phyloP scores from a whole-genome alignment of 2,888 invertebrate species.

The Formica aserva region DNA sequence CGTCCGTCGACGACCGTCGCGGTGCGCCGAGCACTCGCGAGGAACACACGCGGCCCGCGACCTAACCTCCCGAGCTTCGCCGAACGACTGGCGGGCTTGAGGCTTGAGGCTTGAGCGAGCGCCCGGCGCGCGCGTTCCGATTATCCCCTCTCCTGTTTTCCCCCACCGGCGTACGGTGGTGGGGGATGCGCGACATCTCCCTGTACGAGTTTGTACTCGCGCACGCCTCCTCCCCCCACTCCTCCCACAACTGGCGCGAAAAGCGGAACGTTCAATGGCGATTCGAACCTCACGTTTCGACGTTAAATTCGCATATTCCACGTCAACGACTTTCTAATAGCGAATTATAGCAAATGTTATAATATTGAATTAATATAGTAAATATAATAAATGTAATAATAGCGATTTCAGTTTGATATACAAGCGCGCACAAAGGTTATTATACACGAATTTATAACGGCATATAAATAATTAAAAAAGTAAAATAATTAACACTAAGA shows the following conservation, averaged over 20 bases:
- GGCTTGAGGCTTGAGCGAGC: slow-evolving; percentile 31
- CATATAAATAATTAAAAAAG: too few species aligned
- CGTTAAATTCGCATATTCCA: not conserved
- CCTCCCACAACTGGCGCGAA: not conserved
- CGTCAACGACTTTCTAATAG: not conserved
- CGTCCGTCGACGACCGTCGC: slow-evolving; percentile 29
- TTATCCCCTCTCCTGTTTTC: slow-evolving; percentile 25
- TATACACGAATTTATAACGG: too few species aligned
- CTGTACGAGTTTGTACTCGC: not conserved
- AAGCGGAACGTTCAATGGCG: not conserved
- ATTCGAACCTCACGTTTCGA: not conserved
- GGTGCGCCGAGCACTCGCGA: slow-evolving; percentile 41
- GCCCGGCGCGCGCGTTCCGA: slow-evolving; percentile 63
- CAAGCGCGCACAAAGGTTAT: too few species aligned
- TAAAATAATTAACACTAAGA: too few species aligned
- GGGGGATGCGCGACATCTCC: slow-evolving; percentile 29
- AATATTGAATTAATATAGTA: too few species aligned
- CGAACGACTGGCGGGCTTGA: slow-evolving; percentile 80
- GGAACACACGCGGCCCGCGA: slow-evolving; percentile 5
- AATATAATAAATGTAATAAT: too few species aligned
- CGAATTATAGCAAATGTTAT: too few species aligned
- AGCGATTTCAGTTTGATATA: too few species aligned
- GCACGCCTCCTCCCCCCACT: not conserved
- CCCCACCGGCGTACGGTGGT: slow-evolving; percentile 5
- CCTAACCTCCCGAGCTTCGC: slow-evolving; percentile 78